phyloP scores from a whole-genome alignment of 2,113 vertebrate genomes.

The Atractosteus spatula region DNA sequence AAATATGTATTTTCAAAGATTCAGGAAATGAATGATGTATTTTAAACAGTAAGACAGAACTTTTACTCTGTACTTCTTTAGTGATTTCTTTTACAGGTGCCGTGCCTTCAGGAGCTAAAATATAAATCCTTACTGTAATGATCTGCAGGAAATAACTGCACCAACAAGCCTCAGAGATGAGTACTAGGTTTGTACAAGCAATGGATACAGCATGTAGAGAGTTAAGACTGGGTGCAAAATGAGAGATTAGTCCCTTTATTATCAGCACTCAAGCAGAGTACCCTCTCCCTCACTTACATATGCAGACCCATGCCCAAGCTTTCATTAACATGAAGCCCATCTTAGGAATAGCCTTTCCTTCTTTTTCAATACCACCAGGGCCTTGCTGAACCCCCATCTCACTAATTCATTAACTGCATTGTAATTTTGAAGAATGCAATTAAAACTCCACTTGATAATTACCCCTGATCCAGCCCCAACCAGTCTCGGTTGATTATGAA shows the following conservation, averaged over 20 bases:
- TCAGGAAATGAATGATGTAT: too few relatives aligned
- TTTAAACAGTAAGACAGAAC: too few relatives aligned
- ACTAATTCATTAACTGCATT: constrained; percentile 47
- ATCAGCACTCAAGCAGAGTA: constrained; percentile 51
- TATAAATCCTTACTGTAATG: too few relatives aligned
- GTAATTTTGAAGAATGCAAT: constrained; percentile 57
- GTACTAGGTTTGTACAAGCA: too few relatives aligned
- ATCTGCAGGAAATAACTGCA: too few relatives aligned
- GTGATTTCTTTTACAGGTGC: too few relatives aligned
- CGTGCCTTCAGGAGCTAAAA: too few relatives aligned
- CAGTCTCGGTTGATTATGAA: constrained; percentile 54
- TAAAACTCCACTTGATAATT: constrained; percentile 63
- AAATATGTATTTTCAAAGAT: too few relatives aligned
- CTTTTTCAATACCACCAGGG: constrained; percentile 29
- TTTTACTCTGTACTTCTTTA: too few relatives aligned
- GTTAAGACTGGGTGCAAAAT: background rate
- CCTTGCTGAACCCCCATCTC: constrained; percentile 25
- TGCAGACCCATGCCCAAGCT: constrained; percentile 38
- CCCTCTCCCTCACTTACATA: constrained; percentile 31
- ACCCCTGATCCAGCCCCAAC: constrained; percentile 54
- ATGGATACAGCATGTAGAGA: background rate
- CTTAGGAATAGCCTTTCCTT: constrained; percentile 24
- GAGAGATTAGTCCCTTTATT: constrained; percentile 52
- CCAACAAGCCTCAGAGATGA: too few relatives aligned
- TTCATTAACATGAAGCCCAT: constrained; percentile 39